Evolutionary conservation across 2,888 invertebrate species (phyloP), one percentile per base, ranked within the genome.

Genomic region (Xanthostigma xanthostigma): DNA sequence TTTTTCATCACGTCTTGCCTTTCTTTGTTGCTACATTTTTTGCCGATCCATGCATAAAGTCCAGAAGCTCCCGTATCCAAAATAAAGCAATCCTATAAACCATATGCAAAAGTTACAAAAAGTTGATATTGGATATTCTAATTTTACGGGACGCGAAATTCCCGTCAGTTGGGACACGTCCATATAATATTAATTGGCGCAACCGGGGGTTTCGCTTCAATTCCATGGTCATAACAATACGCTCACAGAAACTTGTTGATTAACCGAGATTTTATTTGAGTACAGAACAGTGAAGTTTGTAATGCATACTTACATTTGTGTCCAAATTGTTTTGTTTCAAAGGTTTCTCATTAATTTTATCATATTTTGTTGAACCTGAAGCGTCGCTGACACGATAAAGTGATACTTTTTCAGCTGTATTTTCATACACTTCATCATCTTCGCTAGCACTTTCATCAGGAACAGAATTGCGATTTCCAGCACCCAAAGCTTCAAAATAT

Each of bases 1-100:
- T 81, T 82, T n/a, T 70, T 67, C 79, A 86, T 79, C 0, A 84
- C 76, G 61, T 84, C 81, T 1, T 73, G 63, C 60, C 84, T 87
- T 66, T 90, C 89, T 64, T 81, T 74, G 35, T 70, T 68, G 1
- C 81, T 80, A 35, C 86, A 78, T 46, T 80, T 75, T 57, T 80
- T 85, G 2, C 91, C 91, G 37, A 86, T 76, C 91, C 90, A 91
- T 0, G 87, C 86, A 62, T 80, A 91, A 41, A 91, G 76, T 43
- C 86, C 86, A 1, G 85, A 81, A 43, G 74, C 75, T 1, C 78
- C 75, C 0, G 87, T 85, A 59, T 90, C 89, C 65, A 91, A 65
- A 48, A 90, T 80, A 59, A 86, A 91, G 56, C 81, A 81, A 58
- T 89, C 88, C 79, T 81, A 61, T 17, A 55, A 27, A 6, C n/a